A percentile compares a stretch with the other conserved stretches of the same genome.
Evolutionary conservation across 2,113 vertebrate species (phyloP).

Genomic region (Psophia crepitans): DNA sequence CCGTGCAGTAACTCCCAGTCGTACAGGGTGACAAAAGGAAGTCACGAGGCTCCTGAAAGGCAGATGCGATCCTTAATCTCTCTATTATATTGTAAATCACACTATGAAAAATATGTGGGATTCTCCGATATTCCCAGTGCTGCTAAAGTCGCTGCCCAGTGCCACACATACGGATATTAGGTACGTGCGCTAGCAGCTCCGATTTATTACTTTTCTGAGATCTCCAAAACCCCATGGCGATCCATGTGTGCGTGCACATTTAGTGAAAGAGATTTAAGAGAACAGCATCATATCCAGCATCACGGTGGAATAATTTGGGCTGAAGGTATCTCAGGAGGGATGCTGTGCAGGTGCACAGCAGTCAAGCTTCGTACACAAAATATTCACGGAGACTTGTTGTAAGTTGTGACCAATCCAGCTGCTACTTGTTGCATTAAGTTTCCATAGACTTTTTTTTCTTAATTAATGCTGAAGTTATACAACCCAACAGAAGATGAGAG

Average conservation of each 20-base stretch:
- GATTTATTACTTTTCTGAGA: too few species aligned
- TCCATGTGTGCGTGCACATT: neutral
- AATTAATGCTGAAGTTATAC: neutral
- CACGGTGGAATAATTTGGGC: neutral
- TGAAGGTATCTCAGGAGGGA: neutral
- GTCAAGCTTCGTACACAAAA: neutral
- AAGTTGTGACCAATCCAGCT: neutral
- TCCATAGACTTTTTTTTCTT: neutral
- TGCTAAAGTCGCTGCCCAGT: neutral
- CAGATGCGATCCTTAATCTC: neutral
- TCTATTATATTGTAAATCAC: neutral
- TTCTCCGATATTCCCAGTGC: neutral
- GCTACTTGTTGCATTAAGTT: neutral
- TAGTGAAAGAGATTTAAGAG: neutral
- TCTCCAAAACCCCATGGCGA: neutral
- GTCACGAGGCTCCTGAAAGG: neutral
- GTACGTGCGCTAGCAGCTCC: neutral
- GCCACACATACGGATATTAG: rapidly evolving
- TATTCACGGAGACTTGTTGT: neutral
- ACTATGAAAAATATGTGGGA: neutral
- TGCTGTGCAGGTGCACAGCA: neutral
- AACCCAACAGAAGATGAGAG: neutral
- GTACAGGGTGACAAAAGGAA: neutral
- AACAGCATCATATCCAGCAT: neutral
- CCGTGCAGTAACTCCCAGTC: neutral